Evolutionary conservation across 2,113 vertebrate genomes (phyloP).

Genomic region (Calidris pugnax): DNA sequence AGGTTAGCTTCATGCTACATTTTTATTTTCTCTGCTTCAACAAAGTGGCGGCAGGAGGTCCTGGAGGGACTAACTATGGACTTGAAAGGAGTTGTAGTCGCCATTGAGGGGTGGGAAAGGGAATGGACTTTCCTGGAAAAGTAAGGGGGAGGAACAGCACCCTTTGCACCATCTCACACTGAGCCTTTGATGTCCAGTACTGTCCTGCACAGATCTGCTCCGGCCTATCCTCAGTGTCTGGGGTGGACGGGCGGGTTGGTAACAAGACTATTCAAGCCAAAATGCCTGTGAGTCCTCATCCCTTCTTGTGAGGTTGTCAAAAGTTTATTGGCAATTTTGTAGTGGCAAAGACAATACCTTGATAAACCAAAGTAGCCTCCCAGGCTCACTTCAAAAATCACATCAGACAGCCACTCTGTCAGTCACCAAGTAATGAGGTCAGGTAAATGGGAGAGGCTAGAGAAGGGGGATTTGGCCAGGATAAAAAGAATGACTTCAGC

Average conservation of each 20-base stretch:
- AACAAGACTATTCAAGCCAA: background rate
- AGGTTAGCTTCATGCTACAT: background rate
- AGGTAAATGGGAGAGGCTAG: background rate
- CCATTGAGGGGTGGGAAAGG: background rate
- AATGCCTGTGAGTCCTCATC: background rate
- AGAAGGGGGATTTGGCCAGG: background rate
- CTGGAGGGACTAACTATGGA: background rate
- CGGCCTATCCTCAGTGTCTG: background rate
- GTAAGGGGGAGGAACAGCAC: background rate
- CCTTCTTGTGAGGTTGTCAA: background rate
- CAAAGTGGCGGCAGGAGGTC: background rate
- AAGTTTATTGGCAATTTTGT: background rate
- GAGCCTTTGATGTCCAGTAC: background rate
- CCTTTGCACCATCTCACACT: background rate
- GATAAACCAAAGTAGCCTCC: background rate
- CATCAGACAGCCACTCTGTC: background rate
- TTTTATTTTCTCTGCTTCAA: background rate
- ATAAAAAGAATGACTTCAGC: background rate
- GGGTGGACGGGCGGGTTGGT: too few relatives aligned
- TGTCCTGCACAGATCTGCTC: background rate
- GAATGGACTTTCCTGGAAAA: background rate
- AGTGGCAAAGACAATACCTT: background rate
- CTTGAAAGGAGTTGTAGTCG: background rate
- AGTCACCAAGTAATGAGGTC: background rate
- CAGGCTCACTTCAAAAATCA: background rate